Evolutionary conservation across 2,797 vertebrate species (phyloP), one percentile per base, ranked within the genome.

Genomic region (Anas bahamensis): DNA sequence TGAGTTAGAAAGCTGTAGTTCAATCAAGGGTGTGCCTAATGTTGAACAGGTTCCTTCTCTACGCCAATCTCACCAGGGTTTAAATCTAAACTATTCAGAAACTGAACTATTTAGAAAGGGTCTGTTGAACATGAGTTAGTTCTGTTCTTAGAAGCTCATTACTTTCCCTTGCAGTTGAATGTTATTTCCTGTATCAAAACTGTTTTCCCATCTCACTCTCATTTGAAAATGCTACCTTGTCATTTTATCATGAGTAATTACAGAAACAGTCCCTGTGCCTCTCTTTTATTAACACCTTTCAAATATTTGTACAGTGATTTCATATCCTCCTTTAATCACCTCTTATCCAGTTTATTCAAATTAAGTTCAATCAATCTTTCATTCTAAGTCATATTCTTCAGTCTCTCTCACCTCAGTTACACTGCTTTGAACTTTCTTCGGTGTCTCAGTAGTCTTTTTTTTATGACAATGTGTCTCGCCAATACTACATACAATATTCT

Each of bases 221-320:
- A n/a, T 82, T n/a, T 53, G 72, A 75, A 88, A 94, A 66, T 21
- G 63, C 24, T 79, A 82, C 78, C 64, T 59, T 89, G 70, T 69
- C 71, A 75, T 74, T 93, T 82, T 80, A 60, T 44, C 61, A 48
- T 2, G 15, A 79, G 55, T 75, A 77, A 87, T 80, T 88, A 90
- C 72, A 94, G 87, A 86, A 81, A 78, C 31, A 84, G 46, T 86
- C 66, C 66, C 59, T 4, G 0, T 35, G 44, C 14, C 39, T 88
- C 78, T 37, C 53, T 76, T 90, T 96, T 92, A 96, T 93, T 96
- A 97, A 91, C 70, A 68, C 17, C 53, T 89, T 68, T 95, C 93
- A 95, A 94, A 97, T 97, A 95, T 96, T 97, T 97, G 96, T 87
- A 73, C 37, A 88, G 83, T 37, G 44, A 81, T 94, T 95, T 93